A percentile compares a stretch with the other conserved stretches of the same genome.
Evolutionary conservation across 2,888 invertebrate genomes (phyloP).

Genomic region (Lasioglossum malachurum): DNA sequence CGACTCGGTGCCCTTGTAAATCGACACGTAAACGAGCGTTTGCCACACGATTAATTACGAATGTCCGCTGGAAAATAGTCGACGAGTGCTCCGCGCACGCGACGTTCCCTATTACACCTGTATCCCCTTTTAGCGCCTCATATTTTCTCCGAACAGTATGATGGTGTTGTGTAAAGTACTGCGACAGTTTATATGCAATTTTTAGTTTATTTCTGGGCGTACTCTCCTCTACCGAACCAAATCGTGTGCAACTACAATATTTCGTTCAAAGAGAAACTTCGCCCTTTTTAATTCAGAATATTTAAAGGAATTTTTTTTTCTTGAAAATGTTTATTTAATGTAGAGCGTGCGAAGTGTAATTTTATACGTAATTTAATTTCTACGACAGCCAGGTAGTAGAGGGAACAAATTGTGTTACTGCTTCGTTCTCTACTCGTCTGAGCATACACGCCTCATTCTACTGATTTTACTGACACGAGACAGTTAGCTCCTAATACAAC

Average conservation of each 20-base stretch:
- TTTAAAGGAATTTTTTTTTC: background rate
- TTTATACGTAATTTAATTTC: background rate
- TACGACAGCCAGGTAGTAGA: background rate
- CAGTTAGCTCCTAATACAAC: conserved; percentile 5
- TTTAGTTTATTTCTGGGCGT: background rate
- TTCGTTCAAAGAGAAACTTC: background rate
- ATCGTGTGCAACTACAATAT: background rate
- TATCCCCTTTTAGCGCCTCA: background rate
- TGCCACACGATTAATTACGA: conserved; percentile 44
- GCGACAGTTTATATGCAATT: background rate
- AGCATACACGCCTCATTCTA: background rate
- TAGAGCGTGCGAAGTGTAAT: background rate
- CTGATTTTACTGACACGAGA: conserved; percentile 1
- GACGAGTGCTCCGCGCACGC: background rate
- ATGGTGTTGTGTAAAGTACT: background rate
- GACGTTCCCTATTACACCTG: background rate
- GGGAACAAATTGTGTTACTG: background rate
- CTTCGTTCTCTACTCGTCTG: background rate
- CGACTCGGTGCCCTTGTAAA: conserved; percentile 29
- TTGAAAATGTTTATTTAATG: background rate
- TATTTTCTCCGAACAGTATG: background rate
- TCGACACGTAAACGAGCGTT: conserved; percentile 17
- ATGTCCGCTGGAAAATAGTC: background rate
- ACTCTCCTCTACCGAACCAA: background rate
- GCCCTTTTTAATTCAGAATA: background rate